Evolutionary conservation across 1,140 invertebrate genomes (phyloP), one percentile per base, ranked within the genome.

Genomic region (Psilanteris sp.): DNA sequence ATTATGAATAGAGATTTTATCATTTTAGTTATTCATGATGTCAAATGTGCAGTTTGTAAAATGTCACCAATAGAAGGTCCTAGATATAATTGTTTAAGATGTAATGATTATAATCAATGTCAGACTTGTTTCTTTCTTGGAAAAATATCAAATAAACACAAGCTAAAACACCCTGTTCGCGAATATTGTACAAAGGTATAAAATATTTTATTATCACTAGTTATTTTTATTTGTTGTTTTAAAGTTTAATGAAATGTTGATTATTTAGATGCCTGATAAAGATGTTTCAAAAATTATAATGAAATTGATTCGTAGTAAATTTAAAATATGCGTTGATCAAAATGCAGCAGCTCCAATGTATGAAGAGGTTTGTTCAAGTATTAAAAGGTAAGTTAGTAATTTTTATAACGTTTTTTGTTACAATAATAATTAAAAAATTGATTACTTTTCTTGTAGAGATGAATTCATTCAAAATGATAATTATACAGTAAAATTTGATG

Each of bases 101-200:
- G 94, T 79, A 91, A 94, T 64, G 92, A 92, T 67, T 94, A 93
- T 84, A 92, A 95, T 87, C 90, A 94, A 61, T 96, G 94, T 81
- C 94, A 96, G 81, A 91, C 91, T 24, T 96, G 94, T 84, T 96
- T 96, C 85, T 93, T 95, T 82, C 90, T 91, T 75, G 93, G 93
- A n/a, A 89, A 91, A 78, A 90, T 88, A 52, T 91, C 91, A 4
- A 92, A 92, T 81, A 91, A 90, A 70, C 94, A 96, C 81, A 95
- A 94, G 88, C 80, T 93, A 4, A 92, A 91, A 31, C 94, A 96
- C 90, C 93, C 93, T 32, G 92, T 90, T 68, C 92, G 94, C 80
- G 94, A 95, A 89, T 95, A 95, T 86, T 94, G 93, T 67, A 85
- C 84, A n/a, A 87, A 90, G 87, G 90, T 90, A 83, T 46, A 13